Percentiles rank a stretch among this genome's conserved stretches.
These are phyloP conservation scores for Drosophila sordidula DNA, from an alignment of 2,888 invertebrate species.

Conservation along the genomic window DNA sequence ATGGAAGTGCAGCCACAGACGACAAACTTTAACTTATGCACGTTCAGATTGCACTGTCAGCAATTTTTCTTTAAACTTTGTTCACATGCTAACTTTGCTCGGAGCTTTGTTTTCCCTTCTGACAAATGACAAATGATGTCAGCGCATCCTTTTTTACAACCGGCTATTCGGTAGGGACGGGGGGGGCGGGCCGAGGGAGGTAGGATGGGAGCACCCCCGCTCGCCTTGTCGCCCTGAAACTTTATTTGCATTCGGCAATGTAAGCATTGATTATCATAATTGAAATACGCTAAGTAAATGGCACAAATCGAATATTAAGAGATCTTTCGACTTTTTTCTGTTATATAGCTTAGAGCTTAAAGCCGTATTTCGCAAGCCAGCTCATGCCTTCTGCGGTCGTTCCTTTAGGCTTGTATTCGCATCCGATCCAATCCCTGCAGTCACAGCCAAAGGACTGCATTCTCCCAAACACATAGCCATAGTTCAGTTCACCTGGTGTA, in stretches of 20 bases:
- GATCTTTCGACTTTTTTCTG: too few relatives aligned
- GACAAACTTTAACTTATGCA: conserved; percentile 66
- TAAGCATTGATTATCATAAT: conserved; percentile 57
- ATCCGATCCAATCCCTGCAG: not conserved
- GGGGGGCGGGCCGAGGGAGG: too few relatives aligned
- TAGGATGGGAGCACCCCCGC: too few relatives aligned
- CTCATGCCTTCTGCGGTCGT: not conserved
- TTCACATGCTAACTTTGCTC: conserved; percentile 65
- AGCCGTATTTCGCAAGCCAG: not conserved
- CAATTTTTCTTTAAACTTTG: conserved; percentile 67
- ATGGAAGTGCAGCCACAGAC: conserved; percentile 13
- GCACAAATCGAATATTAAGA: conserved; percentile 38
- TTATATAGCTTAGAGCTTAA: not conserved
- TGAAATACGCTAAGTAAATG: conserved; percentile 18
- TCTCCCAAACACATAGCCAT: not conserved
- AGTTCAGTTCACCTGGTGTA: not conserved
- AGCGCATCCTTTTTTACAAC: conserved; percentile 29
- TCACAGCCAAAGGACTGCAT: too few relatives aligned
- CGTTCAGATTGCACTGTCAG: conserved; percentile 69
- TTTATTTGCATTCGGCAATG: conserved; percentile 18
- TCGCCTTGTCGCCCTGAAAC: conserved; percentile 22
- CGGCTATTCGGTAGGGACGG: conserved; percentile 11
- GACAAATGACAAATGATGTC: conserved; percentile 76
- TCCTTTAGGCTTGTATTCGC: not conserved
- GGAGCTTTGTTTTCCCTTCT: conserved; percentile 46